Evolutionary conservation across 2,797 vertebrate genomes (phyloP).

Genomic region (Falco rusticolus): DNA sequence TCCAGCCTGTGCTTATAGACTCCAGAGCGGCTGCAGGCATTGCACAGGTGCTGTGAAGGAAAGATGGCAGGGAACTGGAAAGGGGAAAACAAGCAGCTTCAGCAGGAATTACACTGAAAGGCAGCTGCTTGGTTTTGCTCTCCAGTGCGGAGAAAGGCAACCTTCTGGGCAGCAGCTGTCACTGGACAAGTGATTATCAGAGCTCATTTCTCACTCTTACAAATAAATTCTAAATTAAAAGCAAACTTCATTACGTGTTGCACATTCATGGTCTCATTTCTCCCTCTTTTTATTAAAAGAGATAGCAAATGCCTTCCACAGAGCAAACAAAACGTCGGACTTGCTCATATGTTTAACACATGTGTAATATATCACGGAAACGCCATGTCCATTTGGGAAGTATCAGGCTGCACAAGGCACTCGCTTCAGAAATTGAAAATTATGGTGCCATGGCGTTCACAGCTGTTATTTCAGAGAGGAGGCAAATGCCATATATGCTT

Average conservation of each 20-base stretch:
- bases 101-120: conserved; percentile 38
- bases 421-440: conserved; percentile 38
- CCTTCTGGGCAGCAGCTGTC: conserved; percentile 68
- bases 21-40: neutral
- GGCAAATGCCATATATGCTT: neutral
- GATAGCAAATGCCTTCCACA: conserved; percentile 8
- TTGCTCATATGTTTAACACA: conserved; percentile 41
- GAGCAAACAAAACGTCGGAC: neutral
- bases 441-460: conserved; percentile 1
- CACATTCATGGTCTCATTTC: neutral
- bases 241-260: neutral
- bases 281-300: conserved; percentile 24
- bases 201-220: conserved; percentile 46
- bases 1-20: neutral
- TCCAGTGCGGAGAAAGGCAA: conserved; percentile 27
- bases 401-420: conserved; percentile 26
- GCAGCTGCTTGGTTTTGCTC: conserved; percentile 67
- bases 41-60: conserved; percentile 16
- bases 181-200: conserved; percentile 33
- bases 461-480: conserved; percentile 23
- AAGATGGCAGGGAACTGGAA: neutral
- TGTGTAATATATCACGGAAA: conserved; percentile 40
- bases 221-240: conserved; percentile 69
- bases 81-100: conserved; percentile 54
- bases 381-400: conserved; percentile 30